phyloP scores from a whole-genome alignment of 2,113 vertebrate species.

The Sebastes fasciatus region DNA sequence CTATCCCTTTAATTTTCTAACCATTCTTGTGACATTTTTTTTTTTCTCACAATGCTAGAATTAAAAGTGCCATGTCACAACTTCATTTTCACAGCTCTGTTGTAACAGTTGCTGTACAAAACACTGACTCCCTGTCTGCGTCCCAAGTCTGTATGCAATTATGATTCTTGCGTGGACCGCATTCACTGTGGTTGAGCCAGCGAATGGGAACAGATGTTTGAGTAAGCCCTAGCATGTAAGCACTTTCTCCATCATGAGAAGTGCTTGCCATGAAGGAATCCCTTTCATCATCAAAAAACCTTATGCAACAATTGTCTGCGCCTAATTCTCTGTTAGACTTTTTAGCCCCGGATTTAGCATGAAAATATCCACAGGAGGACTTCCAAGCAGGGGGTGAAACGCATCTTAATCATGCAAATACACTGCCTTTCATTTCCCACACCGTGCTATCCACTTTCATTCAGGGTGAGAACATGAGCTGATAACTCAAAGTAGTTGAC shows the following conservation, averaged over 20 bases:
- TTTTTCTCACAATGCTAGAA: conserved; percentile 18
- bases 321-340: conserved; percentile 52
- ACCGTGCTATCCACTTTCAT: conserved; percentile 51
- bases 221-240: conserved; percentile 67
- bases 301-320: conserved; percentile 53
- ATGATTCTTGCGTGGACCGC: conserved; percentile 70
- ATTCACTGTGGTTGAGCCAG: conserved; percentile 73
- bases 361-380: conserved; percentile 56
- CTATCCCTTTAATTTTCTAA: conserved; percentile 1
- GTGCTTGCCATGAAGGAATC: conserved; percentile 64
- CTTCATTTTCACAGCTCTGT: conserved; percentile 32
- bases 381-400: conserved; percentile 33
- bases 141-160: conserved; percentile 72
- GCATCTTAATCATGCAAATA: conserved; percentile 71
- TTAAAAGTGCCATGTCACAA: conserved; percentile 51
- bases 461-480: conserved; percentile 52
- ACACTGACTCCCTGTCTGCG: conserved; percentile 43
- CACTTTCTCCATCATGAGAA: conserved; percentile 72
- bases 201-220: conserved; percentile 77
- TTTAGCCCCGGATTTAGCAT: conserved; percentile 65
- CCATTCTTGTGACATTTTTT: background rate
- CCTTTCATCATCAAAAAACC: conserved; percentile 59
- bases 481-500: conserved; percentile 63
- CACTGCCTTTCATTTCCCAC: conserved; percentile 46
- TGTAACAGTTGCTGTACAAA: conserved; percentile 35